A percentile compares a stretch with the other conserved stretches of the same genome.
These are phyloP conservation scores for Trypoxylon attenuatum DNA, from an alignment of 2,888 invertebrate species.

Conservation along the genomic window DNA sequence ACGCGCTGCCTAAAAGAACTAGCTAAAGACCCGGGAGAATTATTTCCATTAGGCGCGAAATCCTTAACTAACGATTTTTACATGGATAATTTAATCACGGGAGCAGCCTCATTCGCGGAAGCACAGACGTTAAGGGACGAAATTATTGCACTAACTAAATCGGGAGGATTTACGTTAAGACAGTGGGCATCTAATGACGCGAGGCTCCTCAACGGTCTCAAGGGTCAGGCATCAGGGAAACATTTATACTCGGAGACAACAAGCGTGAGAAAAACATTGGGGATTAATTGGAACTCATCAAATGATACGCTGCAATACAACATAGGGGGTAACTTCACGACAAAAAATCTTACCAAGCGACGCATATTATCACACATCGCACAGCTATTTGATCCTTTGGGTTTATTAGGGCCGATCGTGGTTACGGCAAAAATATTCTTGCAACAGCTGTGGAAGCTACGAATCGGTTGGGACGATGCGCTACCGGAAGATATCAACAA, in stretches of 20 bases:
- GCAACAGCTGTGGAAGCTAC: slow-evolving; percentile 13
- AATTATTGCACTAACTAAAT: background rate
- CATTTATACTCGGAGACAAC: slow-evolving; percentile 12
- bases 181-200: slow-evolving; percentile 23
- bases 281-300: slow-evolving; percentile 16
- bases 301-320: slow-evolving; percentile 13
- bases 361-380: slow-evolving; percentile 14
- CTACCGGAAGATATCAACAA: slow-evolving; percentile 11
- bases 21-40: background rate
- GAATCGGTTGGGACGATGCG: slow-evolving; percentile 41
- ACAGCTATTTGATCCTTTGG: slow-evolving; percentile 37
- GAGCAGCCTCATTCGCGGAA: slow-evolving; percentile 5
- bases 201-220: background rate
- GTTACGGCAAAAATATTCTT: slow-evolving; percentile 18
- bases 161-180: slow-evolving; percentile 8
- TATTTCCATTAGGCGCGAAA: background rate
- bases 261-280: slow-evolving; percentile 9
- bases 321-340: background rate
- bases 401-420: slow-evolving; percentile 31
- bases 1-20: background rate
- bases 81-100: slow-evolving; percentile 28
- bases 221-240: no score
- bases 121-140: background rate
- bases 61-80: slow-evolving; percentile 15
- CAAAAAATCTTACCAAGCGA: slow-evolving; percentile 18